Evolutionary conservation across 2,797 vertebrate genomes (phyloP).

Genomic region (Lepilemur ruficaudatus): DNA sequence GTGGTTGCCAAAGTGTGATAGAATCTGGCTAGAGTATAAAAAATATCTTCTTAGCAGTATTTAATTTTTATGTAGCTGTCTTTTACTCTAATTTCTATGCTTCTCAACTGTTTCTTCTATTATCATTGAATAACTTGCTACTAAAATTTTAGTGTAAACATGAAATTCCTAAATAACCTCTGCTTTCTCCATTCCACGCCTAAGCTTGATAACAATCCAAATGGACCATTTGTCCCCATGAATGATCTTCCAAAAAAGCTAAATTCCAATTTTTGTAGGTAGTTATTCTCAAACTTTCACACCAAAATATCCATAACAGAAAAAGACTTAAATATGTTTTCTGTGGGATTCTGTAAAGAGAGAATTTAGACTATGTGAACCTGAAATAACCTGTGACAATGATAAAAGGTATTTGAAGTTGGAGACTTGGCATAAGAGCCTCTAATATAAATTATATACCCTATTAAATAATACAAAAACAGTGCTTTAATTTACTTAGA

Average conservation of each 20-base stretch:
- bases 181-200: neutral
- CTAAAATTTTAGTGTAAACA: neutral
- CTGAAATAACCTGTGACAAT: neutral
- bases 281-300: neutral
- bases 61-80: neutral
- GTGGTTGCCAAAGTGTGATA: neutral
- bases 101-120: neutral
- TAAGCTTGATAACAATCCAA: neutral
- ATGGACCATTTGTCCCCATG: neutral
- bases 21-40: neutral
- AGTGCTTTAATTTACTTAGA: neutral
- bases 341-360: neutral
- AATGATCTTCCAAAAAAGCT: neutral
- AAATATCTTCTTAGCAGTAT: neutral
- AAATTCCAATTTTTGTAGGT: neutral
- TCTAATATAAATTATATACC: neutral
- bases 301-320: neutral
- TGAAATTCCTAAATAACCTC: neutral
- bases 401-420: neutral
- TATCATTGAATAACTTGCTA: neutral
- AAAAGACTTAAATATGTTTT: neutral
- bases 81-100: neutral
- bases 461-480: neutral
- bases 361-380: neutral
- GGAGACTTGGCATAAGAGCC: neutral